Evolutionary conservation across 2,797 vertebrate species (phyloP).

Genomic region (Sebastes trivittatus): DNA sequence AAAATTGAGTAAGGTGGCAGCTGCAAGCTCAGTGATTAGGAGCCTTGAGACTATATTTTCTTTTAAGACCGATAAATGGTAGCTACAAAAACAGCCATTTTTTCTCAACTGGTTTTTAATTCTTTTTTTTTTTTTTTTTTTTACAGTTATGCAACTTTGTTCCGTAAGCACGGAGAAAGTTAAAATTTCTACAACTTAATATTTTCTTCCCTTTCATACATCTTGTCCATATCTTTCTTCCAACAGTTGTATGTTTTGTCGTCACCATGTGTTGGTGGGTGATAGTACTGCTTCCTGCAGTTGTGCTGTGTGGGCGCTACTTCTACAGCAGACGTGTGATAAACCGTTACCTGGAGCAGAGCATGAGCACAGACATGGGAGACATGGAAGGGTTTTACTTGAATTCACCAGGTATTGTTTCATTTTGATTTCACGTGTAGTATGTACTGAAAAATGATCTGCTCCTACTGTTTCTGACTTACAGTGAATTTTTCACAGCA

Average conservation of each 20-base stretch:
- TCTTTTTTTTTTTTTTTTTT: neutral
- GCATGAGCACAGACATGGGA: conserved; percentile 55
- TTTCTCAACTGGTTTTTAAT: neutral
- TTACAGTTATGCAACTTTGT: neutral
- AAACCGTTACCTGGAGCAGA: conserved; percentile 26
- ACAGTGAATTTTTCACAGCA: neutral
- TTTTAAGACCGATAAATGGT: neutral
- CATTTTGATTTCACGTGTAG: neutral
- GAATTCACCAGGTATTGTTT: conserved; percentile 48
- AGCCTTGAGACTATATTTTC: neutral
- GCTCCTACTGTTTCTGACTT: neutral
- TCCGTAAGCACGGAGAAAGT: neutral
- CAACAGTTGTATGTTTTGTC: conserved; percentile 32
- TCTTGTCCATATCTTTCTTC: conserved; percentile 12
- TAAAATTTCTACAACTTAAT: neutral
- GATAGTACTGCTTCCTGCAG: conserved; percentile 50
- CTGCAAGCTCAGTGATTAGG: neutral
- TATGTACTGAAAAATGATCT: neutral
- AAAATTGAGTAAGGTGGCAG: neutral
- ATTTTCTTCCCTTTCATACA: neutral
- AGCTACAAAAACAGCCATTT: too few relatives aligned
- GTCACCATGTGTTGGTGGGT: conserved; percentile 58
- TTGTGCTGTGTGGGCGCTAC: conserved; percentile 50
- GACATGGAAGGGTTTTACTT: conserved; percentile 60
- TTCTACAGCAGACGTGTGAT: conserved; percentile 54